phyloP scores from a whole-genome alignment of 2,888 invertebrate genomes.

The Drosophila kokeensis region DNA sequence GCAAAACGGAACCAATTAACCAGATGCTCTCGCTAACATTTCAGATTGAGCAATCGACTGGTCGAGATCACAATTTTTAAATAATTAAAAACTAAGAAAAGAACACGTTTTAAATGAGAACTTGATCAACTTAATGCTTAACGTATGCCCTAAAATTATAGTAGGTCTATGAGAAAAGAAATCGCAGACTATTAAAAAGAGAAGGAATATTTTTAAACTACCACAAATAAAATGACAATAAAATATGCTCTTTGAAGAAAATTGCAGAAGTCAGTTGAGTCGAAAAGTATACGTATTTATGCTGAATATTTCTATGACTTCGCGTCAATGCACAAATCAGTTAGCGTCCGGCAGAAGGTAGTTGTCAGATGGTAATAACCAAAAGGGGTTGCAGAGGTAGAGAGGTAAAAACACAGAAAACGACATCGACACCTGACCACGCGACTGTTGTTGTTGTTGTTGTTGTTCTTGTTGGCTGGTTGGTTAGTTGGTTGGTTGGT shows the following conservation, averaged over 20 bases:
- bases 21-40: slow-evolving; percentile 46
- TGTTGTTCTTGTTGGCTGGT: slow-evolving; percentile 39
- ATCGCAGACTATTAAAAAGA: neutral
- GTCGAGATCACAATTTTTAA: slow-evolving; percentile 1
- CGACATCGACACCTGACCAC: slow-evolving; percentile 75
- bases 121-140: neutral
- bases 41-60: slow-evolving; percentile 44
- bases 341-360: slow-evolving; percentile 71
- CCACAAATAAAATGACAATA: neutral
- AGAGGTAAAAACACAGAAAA: slow-evolving; percentile 29
- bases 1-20: slow-evolving; percentile 52
- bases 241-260: neutral
- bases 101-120: neutral
- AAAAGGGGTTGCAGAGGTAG: slow-evolving; percentile 21
- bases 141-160: neutral
- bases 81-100: slow-evolving; percentile 4
- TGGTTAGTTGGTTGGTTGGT: slow-evolving; percentile 11
- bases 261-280: slow-evolving; percentile 27
- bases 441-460: slow-evolving; percentile 35
- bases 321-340: slow-evolving; percentile 80
- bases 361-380: slow-evolving; percentile 47
- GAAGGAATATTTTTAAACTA: neutral
- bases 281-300: slow-evolving; percentile 61
- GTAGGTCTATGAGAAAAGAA: neutral
- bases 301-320: slow-evolving; percentile 77